A percentile compares a stretch with the other conserved stretches of the same genome.
Evolutionary conservation across 2,888 invertebrate species (phyloP).

Genomic region (Euproctis similis): DNA sequence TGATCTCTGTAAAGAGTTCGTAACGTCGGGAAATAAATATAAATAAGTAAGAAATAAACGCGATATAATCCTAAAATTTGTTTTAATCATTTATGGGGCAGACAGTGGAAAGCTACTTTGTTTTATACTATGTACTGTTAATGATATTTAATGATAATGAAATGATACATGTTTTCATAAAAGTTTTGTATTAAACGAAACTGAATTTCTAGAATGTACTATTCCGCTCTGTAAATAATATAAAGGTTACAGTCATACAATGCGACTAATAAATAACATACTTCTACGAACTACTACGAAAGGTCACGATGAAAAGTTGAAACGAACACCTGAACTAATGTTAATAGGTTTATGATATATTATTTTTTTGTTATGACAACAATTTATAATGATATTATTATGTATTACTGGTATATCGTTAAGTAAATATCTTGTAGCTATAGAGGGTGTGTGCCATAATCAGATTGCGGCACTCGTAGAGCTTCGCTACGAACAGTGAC

Average conservation of each 20-base stretch:
- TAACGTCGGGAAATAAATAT: no score
- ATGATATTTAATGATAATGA: no score
- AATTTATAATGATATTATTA: not conserved
- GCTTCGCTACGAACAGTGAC: constrained; percentile 50
- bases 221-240: no score
- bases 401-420: constrained; percentile 10
- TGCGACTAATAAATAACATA: constrained; percentile 7
- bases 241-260: not conserved
- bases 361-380: not conserved
- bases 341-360: not conserved
- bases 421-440: constrained; percentile 34
- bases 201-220: no score
- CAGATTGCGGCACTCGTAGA: constrained; percentile 71
- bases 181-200: no score
- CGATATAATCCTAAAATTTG: no score
- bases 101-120: no score
- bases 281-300: constrained; percentile 22
- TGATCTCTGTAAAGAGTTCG: no score
- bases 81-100: no score
- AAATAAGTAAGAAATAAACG: no score
- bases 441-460: constrained; percentile 69
- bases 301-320: constrained; percentile 15
- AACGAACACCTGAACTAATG: constrained; percentile 1
- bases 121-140: no score
- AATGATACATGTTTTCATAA: no score